These are phyloP conservation scores for Ptiloglossa arizonensis DNA, from an alignment of 1,140 invertebrate species.

Conservation along the genomic window DNA sequence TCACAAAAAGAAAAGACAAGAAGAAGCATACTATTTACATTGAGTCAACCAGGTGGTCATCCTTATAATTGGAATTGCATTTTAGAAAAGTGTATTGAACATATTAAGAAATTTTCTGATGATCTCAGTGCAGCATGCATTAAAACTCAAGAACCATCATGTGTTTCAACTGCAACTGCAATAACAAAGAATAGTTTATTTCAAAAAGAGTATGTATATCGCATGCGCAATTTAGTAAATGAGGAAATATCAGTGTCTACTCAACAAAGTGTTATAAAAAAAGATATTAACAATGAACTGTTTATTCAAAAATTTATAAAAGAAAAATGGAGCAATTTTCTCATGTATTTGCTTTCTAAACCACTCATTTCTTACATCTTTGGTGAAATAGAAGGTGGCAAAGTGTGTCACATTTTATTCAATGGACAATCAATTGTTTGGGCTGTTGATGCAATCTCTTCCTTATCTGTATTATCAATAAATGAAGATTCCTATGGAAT, in stretches of 20 bases:
- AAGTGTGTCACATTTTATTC: conserved; percentile 84
- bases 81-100: conserved; percentile 83
- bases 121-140: conserved; percentile 82
- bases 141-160: conserved; percentile 58
- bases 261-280: not conserved
- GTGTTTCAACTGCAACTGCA: conserved; percentile 5
- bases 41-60: conserved; percentile 90
- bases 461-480: conserved; percentile 86
- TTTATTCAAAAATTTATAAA: conserved; percentile 71
- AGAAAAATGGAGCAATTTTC: conserved; percentile 67
- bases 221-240: conserved; percentile 73
- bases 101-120: conserved; percentile 85
- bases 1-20: conserved; percentile 83
- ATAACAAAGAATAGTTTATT: conserved; percentile 32
- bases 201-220: conserved; percentile 71
- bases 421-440: conserved; percentile 87
- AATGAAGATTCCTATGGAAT: conserved; percentile 90
- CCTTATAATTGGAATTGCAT: conserved; percentile 90
- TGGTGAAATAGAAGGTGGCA: conserved; percentile 86
- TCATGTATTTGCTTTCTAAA: conserved; percentile 76
- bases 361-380: conserved; percentile 88
- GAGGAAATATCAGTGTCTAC: not conserved
- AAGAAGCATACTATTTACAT: conserved; percentile 85
- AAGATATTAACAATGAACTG: conserved; percentile 6
- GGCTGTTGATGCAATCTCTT: conserved; percentile 87